Percentiles rank a stretch among this genome's conserved stretches.
Evolutionary conservation across 2,113 vertebrate species (phyloP).

Genomic region (Geococcyx californianus): DNA sequence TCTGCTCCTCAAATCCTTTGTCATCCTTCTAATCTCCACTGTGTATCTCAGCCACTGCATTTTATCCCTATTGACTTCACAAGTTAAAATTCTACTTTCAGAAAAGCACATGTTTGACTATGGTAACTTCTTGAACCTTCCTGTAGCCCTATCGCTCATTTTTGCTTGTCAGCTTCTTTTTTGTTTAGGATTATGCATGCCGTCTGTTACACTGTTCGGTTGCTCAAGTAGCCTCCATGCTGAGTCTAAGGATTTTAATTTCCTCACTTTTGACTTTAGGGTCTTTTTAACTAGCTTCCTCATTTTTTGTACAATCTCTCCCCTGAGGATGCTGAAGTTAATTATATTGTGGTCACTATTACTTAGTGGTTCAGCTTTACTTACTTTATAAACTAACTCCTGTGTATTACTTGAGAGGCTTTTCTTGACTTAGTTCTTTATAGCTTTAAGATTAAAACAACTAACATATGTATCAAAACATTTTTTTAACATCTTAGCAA

Average conservation of each 20-base stretch:
- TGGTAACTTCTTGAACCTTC: neutral
- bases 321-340: conserved; percentile 69
- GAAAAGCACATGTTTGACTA: neutral
- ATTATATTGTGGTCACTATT: conserved; percentile 74
- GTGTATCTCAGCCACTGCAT: conserved; percentile 11
- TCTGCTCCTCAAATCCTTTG: conserved; percentile 57
- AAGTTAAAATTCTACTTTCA: conserved; percentile 24
- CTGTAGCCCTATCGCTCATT: neutral
- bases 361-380: conserved; percentile 65
- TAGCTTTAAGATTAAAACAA: conserved; percentile 34
- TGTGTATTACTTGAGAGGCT: conserved; percentile 32
- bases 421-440: conserved; percentile 51
- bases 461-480: conserved; percentile 42
- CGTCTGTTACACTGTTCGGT: conserved; percentile 52
- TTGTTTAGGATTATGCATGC: conserved; percentile 20
- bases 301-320: conserved; percentile 58
- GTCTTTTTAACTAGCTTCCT: conserved; percentile 74
- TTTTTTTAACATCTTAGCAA: neutral
- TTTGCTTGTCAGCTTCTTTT: conserved; percentile 5
- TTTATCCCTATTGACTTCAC: conserved; percentile 38
- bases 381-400: conserved; percentile 62
- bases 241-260: conserved; percentile 73
- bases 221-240: conserved; percentile 66
- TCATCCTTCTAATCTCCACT: conserved; percentile 62
- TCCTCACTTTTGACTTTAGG: conserved; percentile 70